A percentile compares a stretch with the other conserved stretches of the same genome.
These are phyloP conservation scores for Xerus rutilus DNA, from an alignment of 2,797 vertebrate genomes.

Conservation along the genomic window DNA sequence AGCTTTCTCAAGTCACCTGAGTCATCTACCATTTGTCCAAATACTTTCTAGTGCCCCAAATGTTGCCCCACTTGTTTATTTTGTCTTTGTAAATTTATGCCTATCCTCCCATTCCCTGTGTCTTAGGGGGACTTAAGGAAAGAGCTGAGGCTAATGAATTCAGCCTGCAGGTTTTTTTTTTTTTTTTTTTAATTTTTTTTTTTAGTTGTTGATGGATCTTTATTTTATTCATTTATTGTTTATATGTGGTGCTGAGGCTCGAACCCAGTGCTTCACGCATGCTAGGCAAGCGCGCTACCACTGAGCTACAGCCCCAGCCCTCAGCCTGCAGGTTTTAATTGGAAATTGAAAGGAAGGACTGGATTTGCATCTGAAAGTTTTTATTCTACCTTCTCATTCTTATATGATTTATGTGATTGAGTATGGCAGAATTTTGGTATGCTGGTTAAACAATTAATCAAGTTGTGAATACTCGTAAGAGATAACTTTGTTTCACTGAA, in stretches of 20 bases:
- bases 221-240: too few species aligned
- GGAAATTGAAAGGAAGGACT: constrained; percentile 49
- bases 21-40: neutral
- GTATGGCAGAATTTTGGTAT: constrained; percentile 45
- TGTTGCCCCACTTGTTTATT: neutral
- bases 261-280: too few species aligned
- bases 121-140: neutral
- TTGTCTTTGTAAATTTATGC: neutral
- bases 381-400: constrained; percentile 20
- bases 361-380: constrained; percentile 12
- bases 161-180: neutral
- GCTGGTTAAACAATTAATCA: neutral
- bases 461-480: neutral
- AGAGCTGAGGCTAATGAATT: neutral
- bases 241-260: too few species aligned
- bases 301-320: too few species aligned
- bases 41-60: neutral
- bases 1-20: neutral
- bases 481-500: neutral
- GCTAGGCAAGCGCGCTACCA: too few species aligned
- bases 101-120: neutral
- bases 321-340: constrained; percentile 7
- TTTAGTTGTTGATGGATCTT: too few species aligned
- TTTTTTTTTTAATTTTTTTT: too few species aligned
- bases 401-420: neutral